Percentiles rank a stretch among this genome's conserved stretches.
Evolutionary conservation across 2,113 vertebrate species (phyloP).

Genomic region (Phalacrocorax brasilianus): DNA sequence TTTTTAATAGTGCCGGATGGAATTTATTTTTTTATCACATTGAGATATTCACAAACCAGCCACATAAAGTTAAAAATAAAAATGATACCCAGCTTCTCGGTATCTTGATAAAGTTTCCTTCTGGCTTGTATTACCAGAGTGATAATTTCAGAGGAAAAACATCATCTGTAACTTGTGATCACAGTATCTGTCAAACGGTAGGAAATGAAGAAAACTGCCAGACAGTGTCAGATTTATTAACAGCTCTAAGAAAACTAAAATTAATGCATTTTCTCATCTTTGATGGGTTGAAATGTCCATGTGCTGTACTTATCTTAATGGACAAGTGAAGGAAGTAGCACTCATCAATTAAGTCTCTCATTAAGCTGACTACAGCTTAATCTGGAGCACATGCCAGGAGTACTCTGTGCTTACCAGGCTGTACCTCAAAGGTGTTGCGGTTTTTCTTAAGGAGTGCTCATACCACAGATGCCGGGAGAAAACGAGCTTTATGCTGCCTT

Average conservation of each 20-base stretch:
- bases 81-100: constrained; percentile 30
- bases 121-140: constrained; percentile 70
- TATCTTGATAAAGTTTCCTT: constrained; percentile 73
- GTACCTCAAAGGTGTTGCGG: background rate
- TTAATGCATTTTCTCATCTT: constrained; percentile 75
- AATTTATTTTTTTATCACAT: constrained; percentile 20
- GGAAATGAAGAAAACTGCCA: constrained; percentile 79
- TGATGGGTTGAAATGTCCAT: constrained; percentile 67
- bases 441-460: background rate
- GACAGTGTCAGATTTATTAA: constrained; percentile 80
- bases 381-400: constrained; percentile 17
- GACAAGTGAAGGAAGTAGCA: constrained; percentile 64
- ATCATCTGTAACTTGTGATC: constrained; percentile 75
- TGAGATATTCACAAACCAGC: constrained; percentile 22
- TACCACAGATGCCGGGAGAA: background rate
- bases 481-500: background rate
- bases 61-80: constrained; percentile 60
- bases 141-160: constrained; percentile 74
- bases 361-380: constrained; percentile 58
- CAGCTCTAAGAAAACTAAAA: constrained; percentile 69
- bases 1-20: constrained; percentile 48
- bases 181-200: constrained; percentile 73
- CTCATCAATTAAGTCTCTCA: constrained; percentile 71
- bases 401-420: background rate
- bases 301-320: constrained; percentile 74